These are phyloP conservation scores for Melieria crassipennis DNA, from an alignment of 2,888 invertebrate species.

Conservation along the genomic window DNA sequence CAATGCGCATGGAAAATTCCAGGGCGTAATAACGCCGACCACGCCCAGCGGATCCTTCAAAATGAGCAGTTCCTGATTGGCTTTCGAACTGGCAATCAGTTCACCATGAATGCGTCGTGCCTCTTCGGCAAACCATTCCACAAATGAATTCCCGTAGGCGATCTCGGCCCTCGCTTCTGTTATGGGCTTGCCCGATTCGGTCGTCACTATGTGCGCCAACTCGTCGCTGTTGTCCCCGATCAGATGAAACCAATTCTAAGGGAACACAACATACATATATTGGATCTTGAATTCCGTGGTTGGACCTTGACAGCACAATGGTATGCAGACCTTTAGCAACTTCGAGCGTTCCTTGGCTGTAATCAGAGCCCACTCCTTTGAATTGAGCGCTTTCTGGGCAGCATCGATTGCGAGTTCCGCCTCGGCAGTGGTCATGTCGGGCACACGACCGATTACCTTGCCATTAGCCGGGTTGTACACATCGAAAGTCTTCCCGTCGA, in stretches of 20 bases:
- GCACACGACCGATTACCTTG: constrained; percentile 76
- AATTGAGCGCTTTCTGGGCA: constrained; percentile 79
- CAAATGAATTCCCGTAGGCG: constrained; percentile 87
- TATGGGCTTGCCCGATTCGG: constrained; percentile 91
- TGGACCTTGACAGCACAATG: no score
- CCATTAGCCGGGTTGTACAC: constrained; percentile 83
- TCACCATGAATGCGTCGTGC: constrained; percentile 85
- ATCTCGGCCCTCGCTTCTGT: constrained; percentile 88
- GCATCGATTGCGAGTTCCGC: constrained; percentile 77
- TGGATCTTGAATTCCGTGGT: no score
- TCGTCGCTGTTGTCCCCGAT: constrained; percentile 77
- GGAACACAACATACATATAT: no score
- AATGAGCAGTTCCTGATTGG: constrained; percentile 78
- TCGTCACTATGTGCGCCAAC: constrained; percentile 80
- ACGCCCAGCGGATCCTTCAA: constrained; percentile 91
- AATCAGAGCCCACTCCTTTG: constrained; percentile 75
- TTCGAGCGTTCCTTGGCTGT: constrained; percentile 79
- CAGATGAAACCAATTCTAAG: constrained; percentile 80
- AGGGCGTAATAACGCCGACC: constrained; percentile 92
- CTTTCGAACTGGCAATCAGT: constrained; percentile 77
- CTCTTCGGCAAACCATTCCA: constrained; percentile 97
- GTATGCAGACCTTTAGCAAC: constrained; percentile 58
- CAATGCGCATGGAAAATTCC: constrained; percentile 97
- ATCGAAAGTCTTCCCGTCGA: constrained; percentile 72
- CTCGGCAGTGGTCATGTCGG: constrained; percentile 84